A percentile compares a stretch with the other conserved stretches of the same genome.
These are phyloP conservation scores for Drosophila guanche DNA, from an alignment of 1,140 invertebrate genomes.

Conservation along the genomic window DNA sequence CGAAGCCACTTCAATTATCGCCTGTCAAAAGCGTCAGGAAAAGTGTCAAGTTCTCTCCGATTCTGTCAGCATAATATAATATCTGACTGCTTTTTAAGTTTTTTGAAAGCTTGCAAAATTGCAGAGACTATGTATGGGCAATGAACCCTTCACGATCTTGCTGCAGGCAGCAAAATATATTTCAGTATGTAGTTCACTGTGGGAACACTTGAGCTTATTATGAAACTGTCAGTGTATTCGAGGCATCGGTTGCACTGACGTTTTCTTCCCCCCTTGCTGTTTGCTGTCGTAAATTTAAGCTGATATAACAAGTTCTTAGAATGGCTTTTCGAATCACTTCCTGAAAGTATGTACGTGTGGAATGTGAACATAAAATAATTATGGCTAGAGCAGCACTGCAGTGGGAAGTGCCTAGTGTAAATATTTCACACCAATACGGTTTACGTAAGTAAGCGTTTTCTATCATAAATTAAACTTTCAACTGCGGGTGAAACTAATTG, in stretches of 20 bases:
- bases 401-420: too few relatives aligned
- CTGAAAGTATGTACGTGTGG: too few relatives aligned
- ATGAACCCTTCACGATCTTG: constrained; percentile 39
- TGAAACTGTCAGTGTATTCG: too few relatives aligned
- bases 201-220: neutral
- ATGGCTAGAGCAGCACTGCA: too few relatives aligned
- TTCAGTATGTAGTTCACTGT: neutral
- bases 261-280: too few relatives aligned
- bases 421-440: too few relatives aligned
- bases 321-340: neutral
- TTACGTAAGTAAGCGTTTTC: too few relatives aligned
- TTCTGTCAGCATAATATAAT: constrained; percentile 42
- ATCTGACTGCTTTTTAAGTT: neutral
- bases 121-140: constrained; percentile 26
- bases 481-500: too few relatives aligned
- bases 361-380: too few relatives aligned
- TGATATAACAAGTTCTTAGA: constrained; percentile 5
- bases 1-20: constrained; percentile 29
- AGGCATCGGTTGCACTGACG: too few relatives aligned
- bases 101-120: constrained; percentile 39
- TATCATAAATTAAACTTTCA: too few relatives aligned
- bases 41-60: constrained; percentile 44
- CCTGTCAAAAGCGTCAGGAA: constrained; percentile 32
- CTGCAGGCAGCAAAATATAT: constrained; percentile 2
- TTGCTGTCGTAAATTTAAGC: neutral